Conservation (phyloP, 2,888 invertebrate genomes). For the Ctena decussata region DNA sequence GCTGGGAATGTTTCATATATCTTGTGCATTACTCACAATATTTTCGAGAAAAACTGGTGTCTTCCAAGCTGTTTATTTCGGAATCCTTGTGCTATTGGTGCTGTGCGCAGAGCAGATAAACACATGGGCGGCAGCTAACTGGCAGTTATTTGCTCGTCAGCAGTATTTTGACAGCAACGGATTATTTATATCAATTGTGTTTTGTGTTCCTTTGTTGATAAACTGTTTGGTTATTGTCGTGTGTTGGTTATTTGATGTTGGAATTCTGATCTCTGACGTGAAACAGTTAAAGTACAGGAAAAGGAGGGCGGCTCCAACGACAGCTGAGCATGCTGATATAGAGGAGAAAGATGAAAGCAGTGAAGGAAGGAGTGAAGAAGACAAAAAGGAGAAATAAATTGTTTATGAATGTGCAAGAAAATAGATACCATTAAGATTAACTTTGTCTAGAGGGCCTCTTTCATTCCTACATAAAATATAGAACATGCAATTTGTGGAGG, state of each 20-base stretch:
- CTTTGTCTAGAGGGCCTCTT: too few relatives aligned
- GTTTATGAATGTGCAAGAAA: too few relatives aligned
- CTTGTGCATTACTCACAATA: slow-evolving; percentile 71
- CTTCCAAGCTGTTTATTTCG: slow-evolving; percentile 69
- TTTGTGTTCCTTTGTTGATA: slow-evolving; percentile 96
- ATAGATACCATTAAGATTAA: too few relatives aligned
- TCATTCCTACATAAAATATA: too few relatives aligned
- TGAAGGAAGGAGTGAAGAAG: neutral
- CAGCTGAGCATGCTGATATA: neutral
- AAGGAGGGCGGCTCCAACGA: neutral
- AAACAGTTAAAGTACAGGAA: slow-evolving; percentile 89
- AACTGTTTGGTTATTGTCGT: slow-evolving; percentile 98
- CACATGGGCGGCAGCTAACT: slow-evolving; percentile 95
- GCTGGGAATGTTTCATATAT: slow-evolving; percentile 77
- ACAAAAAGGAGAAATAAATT: slow-evolving; percentile 4
- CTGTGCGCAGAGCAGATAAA: slow-evolving; percentile 97
- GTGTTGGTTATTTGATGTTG: slow-evolving; percentile 96
- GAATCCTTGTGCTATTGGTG: slow-evolving; percentile 91
- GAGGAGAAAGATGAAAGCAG: slow-evolving; percentile 13
- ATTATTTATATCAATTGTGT: slow-evolving; percentile 96
- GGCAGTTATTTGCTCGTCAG: slow-evolving; percentile 95
- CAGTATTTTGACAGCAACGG: slow-evolving; percentile 98
- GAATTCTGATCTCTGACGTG: slow-evolving; percentile 94
- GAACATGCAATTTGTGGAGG: too few relatives aligned
- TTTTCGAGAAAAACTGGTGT: slow-evolving; percentile 64